Conservation (phyloP, 2,888 invertebrate species). For the Aplocera efformata region DNA sequence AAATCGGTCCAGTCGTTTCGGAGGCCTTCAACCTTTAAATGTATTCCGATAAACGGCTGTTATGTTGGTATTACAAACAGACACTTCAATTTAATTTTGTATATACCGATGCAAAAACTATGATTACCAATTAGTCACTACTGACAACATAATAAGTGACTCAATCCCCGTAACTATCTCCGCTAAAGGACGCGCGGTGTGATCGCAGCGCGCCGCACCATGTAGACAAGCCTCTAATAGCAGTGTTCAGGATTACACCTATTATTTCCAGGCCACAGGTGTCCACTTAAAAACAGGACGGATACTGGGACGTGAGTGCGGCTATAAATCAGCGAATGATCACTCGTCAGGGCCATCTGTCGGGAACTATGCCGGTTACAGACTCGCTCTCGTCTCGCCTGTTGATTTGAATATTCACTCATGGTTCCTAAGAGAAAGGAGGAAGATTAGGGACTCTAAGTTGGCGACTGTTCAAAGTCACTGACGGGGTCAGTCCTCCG, state of each 20-base stretch:
- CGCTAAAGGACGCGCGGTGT: constrained; percentile 7
- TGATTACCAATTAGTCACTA: constrained; percentile 1
- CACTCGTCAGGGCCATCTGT: constrained; percentile 7
- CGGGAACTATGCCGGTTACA: no score
- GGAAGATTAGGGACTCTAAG: neutral
- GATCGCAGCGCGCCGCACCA: constrained; percentile 1
- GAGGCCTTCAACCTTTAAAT: no score
- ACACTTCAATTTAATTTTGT: no score
- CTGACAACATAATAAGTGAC: constrained; percentile 9
- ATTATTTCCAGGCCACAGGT: constrained; percentile 13
- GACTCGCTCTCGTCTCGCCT: neutral
- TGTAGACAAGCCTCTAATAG: constrained; percentile 9
- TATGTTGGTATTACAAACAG: no score
- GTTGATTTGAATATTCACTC: constrained; percentile 1
- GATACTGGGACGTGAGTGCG: constrained; percentile 13
- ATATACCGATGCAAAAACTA: neutral
- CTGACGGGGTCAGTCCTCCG: no score
- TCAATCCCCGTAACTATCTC: constrained; percentile 9
- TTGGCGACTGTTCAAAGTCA: no score
- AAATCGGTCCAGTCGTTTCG: no score
- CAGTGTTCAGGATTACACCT: constrained; percentile 5
- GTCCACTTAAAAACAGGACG: constrained; percentile 13
- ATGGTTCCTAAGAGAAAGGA: neutral
- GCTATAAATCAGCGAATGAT: constrained; percentile 21
- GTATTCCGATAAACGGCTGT: no score